Evolutionary conservation across 2,113 vertebrate species (phyloP).

Genomic region (Zingel zingel): DNA sequence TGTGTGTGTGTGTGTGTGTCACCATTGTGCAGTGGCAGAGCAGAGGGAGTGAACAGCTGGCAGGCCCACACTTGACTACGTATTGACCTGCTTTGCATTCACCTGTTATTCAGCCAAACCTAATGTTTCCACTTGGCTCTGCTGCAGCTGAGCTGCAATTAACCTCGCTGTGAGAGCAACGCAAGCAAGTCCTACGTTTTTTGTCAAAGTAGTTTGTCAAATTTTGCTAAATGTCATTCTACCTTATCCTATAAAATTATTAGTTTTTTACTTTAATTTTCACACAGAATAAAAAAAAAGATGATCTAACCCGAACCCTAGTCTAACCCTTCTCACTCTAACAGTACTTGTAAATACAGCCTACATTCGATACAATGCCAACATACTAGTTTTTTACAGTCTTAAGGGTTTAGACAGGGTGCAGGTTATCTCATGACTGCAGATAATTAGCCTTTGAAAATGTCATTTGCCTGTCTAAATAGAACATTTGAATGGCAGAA

Average conservation of each 20-base stretch:
- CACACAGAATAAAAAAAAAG: conserved; percentile 13
- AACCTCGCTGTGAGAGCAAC: conserved; percentile 60
- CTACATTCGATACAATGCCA: background rate
- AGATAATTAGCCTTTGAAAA: conserved; percentile 55
- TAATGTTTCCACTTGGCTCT: conserved; percentile 77
- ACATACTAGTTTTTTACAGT: background rate
- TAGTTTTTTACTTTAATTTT: conserved; percentile 20
- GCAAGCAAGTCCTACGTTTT: conserved; percentile 57
- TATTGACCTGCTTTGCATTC: conserved; percentile 82
- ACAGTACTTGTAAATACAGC: conserved; percentile 18
- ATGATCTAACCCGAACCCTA: background rate
- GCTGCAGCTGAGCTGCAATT: conserved; percentile 70
- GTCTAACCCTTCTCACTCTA: conserved; percentile 18
- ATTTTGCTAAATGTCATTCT: conserved; percentile 67
- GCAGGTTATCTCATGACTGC: conserved; percentile 43
- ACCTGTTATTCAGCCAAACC: conserved; percentile 79
- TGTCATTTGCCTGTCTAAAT: conserved; percentile 51
- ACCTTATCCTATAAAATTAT: conserved; percentile 32
- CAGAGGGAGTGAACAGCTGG: conserved; percentile 76
- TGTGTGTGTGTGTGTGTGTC: conserved; percentile 42
- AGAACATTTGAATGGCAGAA: conserved; percentile 55
- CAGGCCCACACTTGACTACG: conserved; percentile 75
- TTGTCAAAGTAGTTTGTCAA: conserved; percentile 54
- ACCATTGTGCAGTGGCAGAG: conserved; percentile 41
- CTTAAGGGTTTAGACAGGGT: conserved; percentile 9